Evolutionary conservation across 1,140 invertebrate genomes (phyloP), one percentile per base, ranked within the genome.

Genomic region (Drosophila biarmipes): DNA sequence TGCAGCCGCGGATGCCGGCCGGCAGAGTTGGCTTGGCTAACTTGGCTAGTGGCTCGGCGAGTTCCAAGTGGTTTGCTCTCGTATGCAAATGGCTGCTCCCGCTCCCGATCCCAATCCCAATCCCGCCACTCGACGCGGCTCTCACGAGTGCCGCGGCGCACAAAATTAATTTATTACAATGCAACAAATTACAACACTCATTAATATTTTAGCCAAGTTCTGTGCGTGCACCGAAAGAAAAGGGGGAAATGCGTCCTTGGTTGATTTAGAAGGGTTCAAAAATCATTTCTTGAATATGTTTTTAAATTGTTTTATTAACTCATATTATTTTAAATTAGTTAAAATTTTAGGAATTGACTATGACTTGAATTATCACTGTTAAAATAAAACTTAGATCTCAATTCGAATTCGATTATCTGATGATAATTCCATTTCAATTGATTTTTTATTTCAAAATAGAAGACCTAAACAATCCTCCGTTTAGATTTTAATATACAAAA

Each of bases 161-260:
- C 67, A 85, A 78, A 90, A 90, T 90, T 90, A 90, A 90, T 90
- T 90, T 90, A 90, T 90, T 85, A 78, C 85, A 90, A 85, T 80
- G 77, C 80, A 78, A 90, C 85, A 90, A 90, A 90, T 90, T 90
- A 90, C 85, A 78, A 62, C 78, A 75, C 85, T 90, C 85, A 90
- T 90, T 90, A 90, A 90, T 90, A 90, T 90, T 85, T 90, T 71
- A 84, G 76, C 68, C 84, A 90, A 78, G 82, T 79, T 84, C 62
- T 74, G 57, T 37, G 53, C 4, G n/a, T 58, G 38, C 43, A 69
- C 40, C 10, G 48, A 4, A 6, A 54, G 10, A 69, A 64, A 68
- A 35, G 27, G 3, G 15, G 8, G 2, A 19, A 11, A 43, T 19
- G 1, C 7, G 0, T 43, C 21, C 11, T 1, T 21, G 1, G 21